phyloP scores from a whole-genome alignment of 2,113 vertebrate genomes.

The Nycticebus coucang region DNA sequence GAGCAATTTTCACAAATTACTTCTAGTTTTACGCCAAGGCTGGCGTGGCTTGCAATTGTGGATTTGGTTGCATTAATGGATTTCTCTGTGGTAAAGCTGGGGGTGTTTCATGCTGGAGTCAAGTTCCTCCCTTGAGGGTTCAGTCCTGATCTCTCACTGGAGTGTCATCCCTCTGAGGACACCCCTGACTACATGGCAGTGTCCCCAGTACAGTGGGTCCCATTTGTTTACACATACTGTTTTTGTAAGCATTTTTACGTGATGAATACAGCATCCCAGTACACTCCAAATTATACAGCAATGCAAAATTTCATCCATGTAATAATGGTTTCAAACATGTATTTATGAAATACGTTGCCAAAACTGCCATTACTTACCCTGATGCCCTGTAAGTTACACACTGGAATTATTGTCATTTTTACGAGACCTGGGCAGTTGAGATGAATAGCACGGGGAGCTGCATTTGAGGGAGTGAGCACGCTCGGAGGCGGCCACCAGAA shows the following conservation, averaged over 20 bases:
- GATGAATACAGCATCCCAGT: not conserved
- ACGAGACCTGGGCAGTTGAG: not conserved
- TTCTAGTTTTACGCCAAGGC: not conserved
- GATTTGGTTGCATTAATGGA: not conserved
- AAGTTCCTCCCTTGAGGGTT: not conserved
- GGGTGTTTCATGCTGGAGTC: not conserved
- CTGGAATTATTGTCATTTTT: not conserved
- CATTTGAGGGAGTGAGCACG: not conserved
- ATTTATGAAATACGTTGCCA: not conserved
- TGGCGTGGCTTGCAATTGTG: fast-evolving
- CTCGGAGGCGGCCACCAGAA: not conserved
- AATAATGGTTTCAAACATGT: not conserved
- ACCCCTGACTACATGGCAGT: fast-evolving
- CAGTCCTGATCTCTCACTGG: not conserved
- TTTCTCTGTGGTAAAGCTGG: not conserved
- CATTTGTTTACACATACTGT: not conserved
- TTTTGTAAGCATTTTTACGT: not conserved
- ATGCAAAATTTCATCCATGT: not conserved
- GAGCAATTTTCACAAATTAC: too few relatives aligned
- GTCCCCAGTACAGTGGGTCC: not conserved
- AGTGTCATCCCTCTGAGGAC: not conserved
- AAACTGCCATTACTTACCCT: not conserved
- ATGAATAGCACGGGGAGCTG: not conserved
- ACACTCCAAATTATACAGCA: not conserved
- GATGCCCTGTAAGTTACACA: slow-evolving; percentile 19